Conservation (phyloP, 2,888 invertebrate genomes). For the Acanthosepion esculentum region DNA sequence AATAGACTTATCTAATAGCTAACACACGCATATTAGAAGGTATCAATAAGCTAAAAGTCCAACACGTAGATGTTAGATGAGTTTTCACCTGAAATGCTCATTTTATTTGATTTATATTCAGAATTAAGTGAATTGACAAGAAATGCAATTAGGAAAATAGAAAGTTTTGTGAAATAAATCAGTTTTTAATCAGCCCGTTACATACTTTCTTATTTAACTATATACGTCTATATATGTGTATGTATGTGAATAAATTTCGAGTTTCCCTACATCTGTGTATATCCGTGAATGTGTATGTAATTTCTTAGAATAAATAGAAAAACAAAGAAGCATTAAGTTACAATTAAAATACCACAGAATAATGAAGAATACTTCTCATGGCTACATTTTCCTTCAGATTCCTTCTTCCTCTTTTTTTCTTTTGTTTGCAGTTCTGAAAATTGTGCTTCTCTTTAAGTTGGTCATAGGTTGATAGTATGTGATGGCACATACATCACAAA, state of each 20-base stretch:
- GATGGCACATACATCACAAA: slow-evolving; percentile 17
- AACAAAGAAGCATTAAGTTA: slow-evolving; percentile 9
- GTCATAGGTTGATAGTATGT: neutral
- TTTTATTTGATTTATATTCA: too few relatives aligned
- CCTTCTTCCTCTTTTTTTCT: neutral
- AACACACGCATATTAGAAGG: too few relatives aligned
- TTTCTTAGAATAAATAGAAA: neutral
- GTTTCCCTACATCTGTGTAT: too few relatives aligned
- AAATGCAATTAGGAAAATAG: too few relatives aligned
- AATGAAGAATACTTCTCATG: slow-evolving; percentile 12
- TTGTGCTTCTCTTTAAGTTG: neutral
- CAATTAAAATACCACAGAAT: neutral
- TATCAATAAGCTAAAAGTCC: too few relatives aligned
- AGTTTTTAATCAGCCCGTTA: neutral
- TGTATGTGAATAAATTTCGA: too few relatives aligned
- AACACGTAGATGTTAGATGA: too few relatives aligned
- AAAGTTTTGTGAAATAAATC: too few relatives aligned
- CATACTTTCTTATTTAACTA: neutral
- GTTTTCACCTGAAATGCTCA: too few relatives aligned
- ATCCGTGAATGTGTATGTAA: neutral
- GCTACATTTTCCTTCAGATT: neutral
- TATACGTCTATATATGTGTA: neutral
- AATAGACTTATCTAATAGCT: too few relatives aligned
- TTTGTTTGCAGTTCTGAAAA: neutral
- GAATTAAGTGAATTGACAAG: too few relatives aligned